phyloP scores from a whole-genome alignment of 2,888 invertebrate species.

The Cephus runcator region DNA sequence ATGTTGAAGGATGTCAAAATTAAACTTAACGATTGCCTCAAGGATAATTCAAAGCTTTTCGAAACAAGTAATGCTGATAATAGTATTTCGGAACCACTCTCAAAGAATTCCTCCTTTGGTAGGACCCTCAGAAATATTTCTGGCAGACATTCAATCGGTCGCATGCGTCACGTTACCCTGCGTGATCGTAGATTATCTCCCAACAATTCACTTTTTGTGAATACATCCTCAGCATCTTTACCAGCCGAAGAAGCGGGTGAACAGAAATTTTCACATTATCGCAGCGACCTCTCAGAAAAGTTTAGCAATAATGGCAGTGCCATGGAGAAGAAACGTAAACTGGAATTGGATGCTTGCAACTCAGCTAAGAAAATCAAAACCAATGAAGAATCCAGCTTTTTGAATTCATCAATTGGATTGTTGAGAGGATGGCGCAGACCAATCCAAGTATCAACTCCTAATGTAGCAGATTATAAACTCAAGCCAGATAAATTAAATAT shows the following conservation, averaged over 20 bases:
- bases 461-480: conserved; percentile 39
- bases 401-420: conserved; percentile 48
- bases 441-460: conserved; percentile 51
- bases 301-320: conserved; percentile 41
- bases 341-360: conserved; percentile 29
- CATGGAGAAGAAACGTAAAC: conserved; percentile 50
- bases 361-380: conserved; percentile 47
- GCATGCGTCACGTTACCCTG: conserved; percentile 50
- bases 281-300: conserved; percentile 33
- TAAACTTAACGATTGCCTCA: conserved; percentile 55
- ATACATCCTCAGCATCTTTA: conserved; percentile 49
- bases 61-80: conserved; percentile 9
- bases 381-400: conserved; percentile 39
- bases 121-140: conserved; percentile 56
- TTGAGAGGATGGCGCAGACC: conserved; percentile 49
- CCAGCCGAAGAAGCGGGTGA: conserved; percentile 39
- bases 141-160: conserved; percentile 53
- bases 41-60: conserved; percentile 35
- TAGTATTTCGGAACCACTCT: conserved; percentile 8
- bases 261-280: conserved; percentile 42
- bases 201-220: conserved; percentile 59
- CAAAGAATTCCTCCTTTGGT: conserved; percentile 54
- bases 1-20: conserved; percentile 56
- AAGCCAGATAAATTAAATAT: conserved; percentile 37
- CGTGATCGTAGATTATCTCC: conserved; percentile 54